phyloP scores from a whole-genome alignment of 2,113 vertebrate species.

The Amphiprion ocellaris region DNA sequence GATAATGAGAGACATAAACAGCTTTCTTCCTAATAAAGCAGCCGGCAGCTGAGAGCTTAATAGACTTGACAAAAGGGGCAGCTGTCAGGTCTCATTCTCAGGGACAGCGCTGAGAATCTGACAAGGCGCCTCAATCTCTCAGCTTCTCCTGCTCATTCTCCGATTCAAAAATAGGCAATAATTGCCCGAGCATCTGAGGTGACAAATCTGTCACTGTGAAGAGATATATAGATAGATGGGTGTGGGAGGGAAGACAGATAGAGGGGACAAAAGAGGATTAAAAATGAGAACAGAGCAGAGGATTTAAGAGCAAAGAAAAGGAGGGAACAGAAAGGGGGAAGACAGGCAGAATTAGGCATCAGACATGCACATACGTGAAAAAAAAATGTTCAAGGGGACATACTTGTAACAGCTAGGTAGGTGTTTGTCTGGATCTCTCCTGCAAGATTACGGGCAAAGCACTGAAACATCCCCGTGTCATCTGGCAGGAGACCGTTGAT shows the following conservation, averaged over 20 bases:
- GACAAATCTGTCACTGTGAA: conserved; percentile 72
- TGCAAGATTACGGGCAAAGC: conserved; percentile 92
- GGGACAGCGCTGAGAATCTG: conserved; percentile 59
- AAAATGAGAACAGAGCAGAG: conserved; percentile 53
- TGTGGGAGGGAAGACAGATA: conserved; percentile 54
- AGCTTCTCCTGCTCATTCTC: conserved; percentile 44
- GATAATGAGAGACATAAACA: conserved; percentile 77
- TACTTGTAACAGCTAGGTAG: conserved; percentile 98
- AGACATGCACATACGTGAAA: conserved; percentile 31
- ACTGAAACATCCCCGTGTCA: conserved; percentile 98
- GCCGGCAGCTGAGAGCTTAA: conserved; percentile 66
- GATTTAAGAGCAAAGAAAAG: conserved; percentile 55
- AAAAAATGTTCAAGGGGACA: conserved; percentile 41
- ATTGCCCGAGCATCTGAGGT: conserved; percentile 71
- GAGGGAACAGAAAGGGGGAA: conserved; percentile 23
- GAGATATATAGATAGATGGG: conserved; percentile 68
- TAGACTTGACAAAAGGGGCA: conserved; percentile 72
- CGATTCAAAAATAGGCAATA: conserved; percentile 78
- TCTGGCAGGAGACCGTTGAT: conserved; percentile 94
- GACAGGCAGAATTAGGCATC: conserved; percentile 44
- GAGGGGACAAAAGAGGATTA: conserved; percentile 63
- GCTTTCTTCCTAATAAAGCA: conserved; percentile 70
- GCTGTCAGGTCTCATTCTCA: conserved; percentile 72
- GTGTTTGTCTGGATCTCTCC: conserved; percentile 98
- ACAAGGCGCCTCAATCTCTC: conserved; percentile 61